phyloP scores from a whole-genome alignment of 1,140 invertebrate genomes.

The Melitaea cinxia region DNA sequence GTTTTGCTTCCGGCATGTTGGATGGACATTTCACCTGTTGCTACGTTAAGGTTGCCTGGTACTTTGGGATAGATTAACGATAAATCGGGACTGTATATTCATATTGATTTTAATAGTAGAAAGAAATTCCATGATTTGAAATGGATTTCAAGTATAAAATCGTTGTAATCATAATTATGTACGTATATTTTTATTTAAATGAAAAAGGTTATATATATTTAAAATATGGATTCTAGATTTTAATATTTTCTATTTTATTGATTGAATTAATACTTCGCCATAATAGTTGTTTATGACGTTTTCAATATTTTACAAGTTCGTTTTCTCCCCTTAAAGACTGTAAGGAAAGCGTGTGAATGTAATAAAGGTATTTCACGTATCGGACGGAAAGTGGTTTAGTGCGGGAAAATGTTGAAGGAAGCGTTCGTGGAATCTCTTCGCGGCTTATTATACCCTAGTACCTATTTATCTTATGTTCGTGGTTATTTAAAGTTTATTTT shows the following conservation, averaged over 20 bases:
- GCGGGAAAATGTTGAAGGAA: conserved; percentile 20
- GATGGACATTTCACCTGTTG: conserved; percentile 38
- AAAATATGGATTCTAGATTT: not conserved
- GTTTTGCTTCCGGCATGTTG: conserved; percentile 53
- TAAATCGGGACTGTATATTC: too few relatives aligned
- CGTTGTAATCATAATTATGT: too few relatives aligned
- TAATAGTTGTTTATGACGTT: not conserved
- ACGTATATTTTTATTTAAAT: too few relatives aligned
- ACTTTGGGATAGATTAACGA: conserved; percentile 7
- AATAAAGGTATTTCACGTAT: conserved; percentile 32
- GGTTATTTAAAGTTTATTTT: not conserved
- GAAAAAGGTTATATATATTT: too few relatives aligned
- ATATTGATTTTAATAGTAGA: too few relatives aligned
- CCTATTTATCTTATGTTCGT: conserved; percentile 14
- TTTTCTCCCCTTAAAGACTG: conserved; percentile 10
- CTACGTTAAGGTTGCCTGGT: conserved; percentile 30
- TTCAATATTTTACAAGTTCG: not conserved
- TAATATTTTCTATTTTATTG: not conserved
- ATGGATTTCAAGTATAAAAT: too few relatives aligned
- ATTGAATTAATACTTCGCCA: too few relatives aligned
- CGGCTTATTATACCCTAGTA: conserved; percentile 32
- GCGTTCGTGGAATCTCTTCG: conserved; percentile 15
- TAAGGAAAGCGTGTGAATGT: conserved; percentile 37
- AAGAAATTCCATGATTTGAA: too few relatives aligned
- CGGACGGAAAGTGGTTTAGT: conserved; percentile 29